A percentile compares a stretch with the other conserved stretches of the same genome.
Evolutionary conservation across 2,797 vertebrate genomes (phyloP).

Genomic region (Propithecus perrieri): DNA sequence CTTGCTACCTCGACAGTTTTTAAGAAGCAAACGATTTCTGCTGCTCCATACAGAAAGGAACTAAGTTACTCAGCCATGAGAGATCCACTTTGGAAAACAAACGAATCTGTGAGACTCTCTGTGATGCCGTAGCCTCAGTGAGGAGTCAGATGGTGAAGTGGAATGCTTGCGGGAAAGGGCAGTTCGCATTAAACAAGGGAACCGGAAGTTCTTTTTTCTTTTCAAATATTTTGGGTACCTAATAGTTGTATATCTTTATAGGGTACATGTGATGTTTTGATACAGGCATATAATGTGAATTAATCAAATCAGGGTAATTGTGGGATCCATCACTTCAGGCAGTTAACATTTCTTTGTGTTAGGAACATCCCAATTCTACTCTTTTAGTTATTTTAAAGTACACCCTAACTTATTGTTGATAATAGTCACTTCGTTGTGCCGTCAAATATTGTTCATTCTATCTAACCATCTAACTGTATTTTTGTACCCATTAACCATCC

Average conservation of each 20-base stretch:
- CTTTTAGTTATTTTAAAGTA: not conserved
- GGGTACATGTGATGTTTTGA: not conserved
- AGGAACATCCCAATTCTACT: not conserved
- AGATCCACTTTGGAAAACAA: slow-evolving; percentile 74
- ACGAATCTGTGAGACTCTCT: slow-evolving; percentile 33
- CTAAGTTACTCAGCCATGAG: slow-evolving; percentile 60
- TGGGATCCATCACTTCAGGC: not conserved
- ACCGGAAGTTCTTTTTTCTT: not conserved
- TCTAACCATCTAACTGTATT: not conserved
- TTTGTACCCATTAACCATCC: not conserved
- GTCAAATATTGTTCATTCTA: not conserved
- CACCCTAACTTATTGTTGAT: not conserved
- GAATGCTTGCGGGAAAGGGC: not conserved
- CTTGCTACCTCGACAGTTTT: slow-evolving; percentile 74
- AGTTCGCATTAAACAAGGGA: slow-evolving; percentile 38
- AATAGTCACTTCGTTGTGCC: not conserved
- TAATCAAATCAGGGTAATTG: too few species aligned
- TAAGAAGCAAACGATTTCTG: slow-evolving; percentile 63
- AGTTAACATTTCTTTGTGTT: not conserved
- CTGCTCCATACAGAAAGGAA: not conserved
- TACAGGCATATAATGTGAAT: not conserved
- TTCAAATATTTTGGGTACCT: not conserved
- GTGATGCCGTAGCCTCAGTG: not conserved
- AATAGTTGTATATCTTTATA: not conserved
- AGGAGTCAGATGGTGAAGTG: not conserved